Base-by-base conservation (phyloP, 2,113 vertebrate genomes). In the Ptyas mucosa region DNA sequence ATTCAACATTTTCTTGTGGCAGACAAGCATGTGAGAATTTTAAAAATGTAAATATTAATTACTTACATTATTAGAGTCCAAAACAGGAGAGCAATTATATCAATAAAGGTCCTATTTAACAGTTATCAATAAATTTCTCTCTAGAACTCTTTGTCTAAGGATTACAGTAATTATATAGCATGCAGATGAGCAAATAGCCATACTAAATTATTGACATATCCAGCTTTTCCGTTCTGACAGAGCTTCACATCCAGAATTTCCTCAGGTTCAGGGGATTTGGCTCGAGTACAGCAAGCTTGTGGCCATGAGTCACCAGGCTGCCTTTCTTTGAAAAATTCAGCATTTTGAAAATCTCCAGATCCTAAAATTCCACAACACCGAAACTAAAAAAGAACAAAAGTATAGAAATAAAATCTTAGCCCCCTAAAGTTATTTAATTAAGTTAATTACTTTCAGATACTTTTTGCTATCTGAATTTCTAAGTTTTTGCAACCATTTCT, bases 361-460 rank as follows among this genome's bases (percentile, higher is more conserved):
- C 97, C 97, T 29, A 94, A 91, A 95, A 97, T 96, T 0, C 97
- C 97, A 15, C 97, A 97, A 29, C 97, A 97, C 0, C 94, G 96
- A 93, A 97, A 96, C 97, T 97, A 94, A 55, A 96, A 95, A 0
- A 23, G 86, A 92, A 95, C 39, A 46, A 88, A 85, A 58, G 24
- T 0, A 81, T 29, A 21, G 88, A 12, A 89, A 54, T 88, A 51
- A 87, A 86, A 91, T 58, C 9, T n/a, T 87, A 49, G 54, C n/a
- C 26, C 26, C 49, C 91, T 58, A 46, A 43, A 21, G 23, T 58
- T n/a, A 58, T 58, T 57, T 54, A 52, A 52, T 14, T 8, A 39
- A 87, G 55, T 18, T 69, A 34, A 9, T 81, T 53, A 29, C 54
- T 12, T 49, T 2, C 29, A 10, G 5, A 46, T 23, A 1, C 14